These are phyloP conservation scores for Scotopteryx bipunctaria DNA, from an alignment of 2,888 invertebrate species.

Conservation along the genomic window DNA sequence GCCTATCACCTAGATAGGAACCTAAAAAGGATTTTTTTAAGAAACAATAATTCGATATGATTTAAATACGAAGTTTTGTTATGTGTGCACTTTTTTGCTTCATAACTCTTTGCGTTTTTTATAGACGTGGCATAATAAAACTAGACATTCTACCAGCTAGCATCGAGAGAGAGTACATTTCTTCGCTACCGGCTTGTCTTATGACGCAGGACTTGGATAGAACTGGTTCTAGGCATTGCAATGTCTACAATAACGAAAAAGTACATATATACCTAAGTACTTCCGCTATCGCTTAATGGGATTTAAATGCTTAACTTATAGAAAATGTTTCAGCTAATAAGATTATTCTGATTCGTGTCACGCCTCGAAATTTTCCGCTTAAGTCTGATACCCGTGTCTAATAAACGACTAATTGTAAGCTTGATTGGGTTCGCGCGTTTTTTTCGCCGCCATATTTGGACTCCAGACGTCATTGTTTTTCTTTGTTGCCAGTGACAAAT, in stretches of 20 bases:
- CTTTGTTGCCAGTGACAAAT: slow-evolving; percentile 1
- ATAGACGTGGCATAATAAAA: not conserved
- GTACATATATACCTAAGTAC: too few species aligned
- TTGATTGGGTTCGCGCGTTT: slow-evolving; percentile 12
- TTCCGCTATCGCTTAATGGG: slow-evolving; percentile 9
- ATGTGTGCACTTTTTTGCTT: not conserved
- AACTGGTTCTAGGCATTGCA: slow-evolving; percentile 10
- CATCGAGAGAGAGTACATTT: slow-evolving; percentile 19
- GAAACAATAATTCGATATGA: too few species aligned
- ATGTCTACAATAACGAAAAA: not conserved
- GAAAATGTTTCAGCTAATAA: slow-evolving; percentile 7
- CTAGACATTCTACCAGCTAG: slow-evolving; percentile 3
- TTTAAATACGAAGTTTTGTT: too few species aligned
- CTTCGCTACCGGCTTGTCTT: slow-evolving; percentile 2
- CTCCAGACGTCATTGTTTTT: slow-evolving; percentile 9
- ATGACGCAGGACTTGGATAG: not conserved
- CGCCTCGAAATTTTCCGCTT: not conserved
- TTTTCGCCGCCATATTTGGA: slow-evolving; percentile 21
- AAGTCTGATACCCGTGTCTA: not conserved
- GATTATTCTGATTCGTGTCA: slow-evolving; percentile 15
- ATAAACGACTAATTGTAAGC: slow-evolving; percentile 17
- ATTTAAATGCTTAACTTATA: slow-evolving; percentile 24
- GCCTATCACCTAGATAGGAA: too few species aligned
- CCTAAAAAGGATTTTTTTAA: too few species aligned
- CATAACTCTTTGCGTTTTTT: not conserved